These are phyloP conservation scores for Lagopus muta DNA, from an alignment of 2,113 vertebrate species.

Conservation along the genomic window DNA sequence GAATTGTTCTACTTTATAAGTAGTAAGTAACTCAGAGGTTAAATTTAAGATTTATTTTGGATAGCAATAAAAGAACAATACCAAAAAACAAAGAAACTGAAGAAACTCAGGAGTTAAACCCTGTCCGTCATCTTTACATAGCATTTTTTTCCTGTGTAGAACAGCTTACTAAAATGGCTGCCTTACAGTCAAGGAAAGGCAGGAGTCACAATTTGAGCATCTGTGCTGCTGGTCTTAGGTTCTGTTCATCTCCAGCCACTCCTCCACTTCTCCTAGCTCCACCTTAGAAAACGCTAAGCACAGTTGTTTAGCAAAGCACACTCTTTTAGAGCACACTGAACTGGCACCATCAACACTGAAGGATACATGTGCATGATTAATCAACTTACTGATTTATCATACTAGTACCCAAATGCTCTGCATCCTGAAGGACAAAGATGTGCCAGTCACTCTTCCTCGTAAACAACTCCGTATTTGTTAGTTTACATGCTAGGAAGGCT, in stretches of 20 bases:
- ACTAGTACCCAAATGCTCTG: not conserved
- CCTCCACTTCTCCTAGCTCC: not conserved
- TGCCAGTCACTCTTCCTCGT: not conserved
- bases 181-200: not conserved
- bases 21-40: not conserved
- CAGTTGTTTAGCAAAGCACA: not conserved
- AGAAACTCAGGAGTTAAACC: not conserved
- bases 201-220: not conserved
- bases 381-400: not conserved
- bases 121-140: not conserved
- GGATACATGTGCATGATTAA: not conserved
- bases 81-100: not conserved
- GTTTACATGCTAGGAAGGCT: not conserved
- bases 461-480: not conserved
- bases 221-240: fast-evolving
- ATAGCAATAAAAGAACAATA: not conserved
- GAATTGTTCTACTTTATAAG: not conserved
- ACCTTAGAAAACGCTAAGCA: not conserved
- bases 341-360: not conserved
- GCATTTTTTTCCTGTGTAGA: not conserved
- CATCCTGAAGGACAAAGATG: not conserved
- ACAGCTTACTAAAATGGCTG: not conserved
- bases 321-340: not conserved
- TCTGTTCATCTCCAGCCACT: not conserved
- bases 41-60: not conserved